Conservation (phyloP, 2,113 vertebrate species). For the Lates calcarifer region DNA sequence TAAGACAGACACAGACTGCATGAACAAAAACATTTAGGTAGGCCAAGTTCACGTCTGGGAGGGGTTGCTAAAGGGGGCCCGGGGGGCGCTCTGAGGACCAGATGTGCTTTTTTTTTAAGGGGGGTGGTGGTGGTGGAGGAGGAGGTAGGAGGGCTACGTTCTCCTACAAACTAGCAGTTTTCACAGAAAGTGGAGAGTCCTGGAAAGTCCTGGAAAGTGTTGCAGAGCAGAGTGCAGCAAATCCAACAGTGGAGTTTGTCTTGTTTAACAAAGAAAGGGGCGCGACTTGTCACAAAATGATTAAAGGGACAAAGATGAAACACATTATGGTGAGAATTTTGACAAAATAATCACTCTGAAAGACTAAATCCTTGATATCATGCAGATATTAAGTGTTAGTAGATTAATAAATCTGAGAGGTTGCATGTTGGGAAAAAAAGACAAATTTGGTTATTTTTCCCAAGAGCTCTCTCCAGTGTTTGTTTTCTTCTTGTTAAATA, state of each 20-base stretch:
- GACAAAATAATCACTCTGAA: not conserved
- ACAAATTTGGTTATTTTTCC: not conserved
- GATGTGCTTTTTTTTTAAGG: constrained; percentile 72
- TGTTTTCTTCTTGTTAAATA: not conserved
- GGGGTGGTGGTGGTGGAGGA: not conserved
- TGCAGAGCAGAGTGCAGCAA: constrained; percentile 1
- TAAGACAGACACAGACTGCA: constrained; percentile 59
- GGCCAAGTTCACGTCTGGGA: constrained; percentile 83
- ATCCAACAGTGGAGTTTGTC: not conserved
- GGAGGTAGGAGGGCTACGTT: constrained; percentile 39
- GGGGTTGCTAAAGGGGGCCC: constrained; percentile 74
- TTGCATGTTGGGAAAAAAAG: not conserved
- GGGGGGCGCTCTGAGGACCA: constrained; percentile 74
- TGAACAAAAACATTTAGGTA: constrained; percentile 82
- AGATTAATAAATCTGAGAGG: not conserved
- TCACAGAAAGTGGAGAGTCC: constrained; percentile 40
- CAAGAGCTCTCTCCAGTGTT: not conserved
- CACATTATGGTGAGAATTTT: not conserved
- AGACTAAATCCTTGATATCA: too few species aligned
- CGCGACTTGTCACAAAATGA: too few species aligned
- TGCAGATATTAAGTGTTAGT: too few species aligned
- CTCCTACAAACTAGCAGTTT: constrained; percentile 32
- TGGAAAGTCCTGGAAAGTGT: constrained; percentile 41
- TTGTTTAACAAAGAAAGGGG: not conserved
- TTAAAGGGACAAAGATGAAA: too few species aligned